phyloP scores from a whole-genome alignment of 1,140 invertebrate genomes.

The Choristoneura fumiferana region DNA sequence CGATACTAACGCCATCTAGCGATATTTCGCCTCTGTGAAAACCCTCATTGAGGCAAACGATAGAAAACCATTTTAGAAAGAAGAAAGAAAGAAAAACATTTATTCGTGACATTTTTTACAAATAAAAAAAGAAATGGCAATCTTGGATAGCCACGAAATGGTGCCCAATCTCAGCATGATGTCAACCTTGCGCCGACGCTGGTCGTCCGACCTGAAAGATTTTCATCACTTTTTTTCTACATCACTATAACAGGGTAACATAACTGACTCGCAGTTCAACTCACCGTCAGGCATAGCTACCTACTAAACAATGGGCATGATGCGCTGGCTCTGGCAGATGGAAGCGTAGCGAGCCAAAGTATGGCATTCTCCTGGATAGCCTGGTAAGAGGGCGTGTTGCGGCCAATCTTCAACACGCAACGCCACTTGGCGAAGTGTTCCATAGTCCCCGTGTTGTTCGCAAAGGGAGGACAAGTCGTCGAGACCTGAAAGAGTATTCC shows the following conservation, averaged over 20 bases:
- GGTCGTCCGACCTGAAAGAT: too few species aligned
- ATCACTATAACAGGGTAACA: not conserved
- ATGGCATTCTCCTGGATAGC: slow-evolving; percentile 94
- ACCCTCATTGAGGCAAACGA: too few species aligned
- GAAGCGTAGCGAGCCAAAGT: slow-evolving; percentile 95
- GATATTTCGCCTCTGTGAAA: too few species aligned
- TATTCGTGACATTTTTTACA: too few species aligned
- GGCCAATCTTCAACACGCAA: slow-evolving; percentile 96
- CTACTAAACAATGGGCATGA: slow-evolving; percentile 97
- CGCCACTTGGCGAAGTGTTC: slow-evolving; percentile 99
- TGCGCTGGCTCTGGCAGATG: slow-evolving; percentile 94
- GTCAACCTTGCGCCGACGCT: too few species aligned
- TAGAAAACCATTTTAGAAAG: too few species aligned
- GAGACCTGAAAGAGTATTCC: slow-evolving; percentile 80
- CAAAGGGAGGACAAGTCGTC: slow-evolving; percentile 96
- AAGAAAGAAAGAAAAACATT: too few species aligned
- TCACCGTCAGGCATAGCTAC: slow-evolving; percentile 92
- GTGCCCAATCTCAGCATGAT: too few species aligned
- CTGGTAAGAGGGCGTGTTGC: slow-evolving; percentile 93
- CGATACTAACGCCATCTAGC: too few species aligned
- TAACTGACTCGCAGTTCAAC: slow-evolving; percentile 20
- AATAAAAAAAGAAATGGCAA: too few species aligned
- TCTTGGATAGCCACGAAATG: too few species aligned
- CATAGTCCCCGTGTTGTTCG: slow-evolving; percentile 98
- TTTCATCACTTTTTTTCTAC: too few species aligned